Evolutionary conservation across 2,888 invertebrate species (phyloP), one percentile per base, ranked within the genome.

Genomic region (Idaea biselata): DNA sequence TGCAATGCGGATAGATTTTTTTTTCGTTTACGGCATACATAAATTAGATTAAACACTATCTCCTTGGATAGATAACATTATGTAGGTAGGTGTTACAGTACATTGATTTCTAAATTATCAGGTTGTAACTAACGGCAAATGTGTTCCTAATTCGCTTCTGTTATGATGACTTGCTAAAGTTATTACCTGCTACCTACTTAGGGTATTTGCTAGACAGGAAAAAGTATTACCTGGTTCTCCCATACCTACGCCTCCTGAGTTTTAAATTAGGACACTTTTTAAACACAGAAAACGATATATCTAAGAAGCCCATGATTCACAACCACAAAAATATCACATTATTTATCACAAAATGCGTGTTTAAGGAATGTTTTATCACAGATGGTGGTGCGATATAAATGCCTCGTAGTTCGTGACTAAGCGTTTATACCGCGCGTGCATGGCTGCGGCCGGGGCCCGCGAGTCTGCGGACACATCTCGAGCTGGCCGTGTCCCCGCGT

Each of bases 201-300:
- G 8, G 1, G 14, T 14, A 14, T 14, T 14, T 44, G 0, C 8
- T 44, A 44, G 1, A 44, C 11, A 14, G 44, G 44, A 44, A 44
- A 44, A 56, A 18, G 16, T 18, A 11, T 56, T 84, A 88, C 88
- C 87, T 88, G 73, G 67, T 71, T 66, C 79, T 74, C 31, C 62
- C 60, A 66, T 78, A 80, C 63, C 66, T 77, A 71, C 74, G 86
- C 73, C 81, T 78, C 71, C 82, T 87, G 14, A 87, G 61, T 74
- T 83, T 87, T 53, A 90, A 76, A 69, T 83, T 88, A 0, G 91
- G 90, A 61, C 91, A 91, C 81, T 84, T 89, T 82, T 87, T 91
- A 71, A 90, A 89, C 75, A 91, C 82, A 33, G 91, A 87, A 64
- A 89, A 88, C 25, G 91, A 84, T 57, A 89, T 78, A 69, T 80